These are phyloP conservation scores for Cryptocephalus primarius DNA, from an alignment of 2,888 invertebrate species.

Conservation along the genomic window DNA sequence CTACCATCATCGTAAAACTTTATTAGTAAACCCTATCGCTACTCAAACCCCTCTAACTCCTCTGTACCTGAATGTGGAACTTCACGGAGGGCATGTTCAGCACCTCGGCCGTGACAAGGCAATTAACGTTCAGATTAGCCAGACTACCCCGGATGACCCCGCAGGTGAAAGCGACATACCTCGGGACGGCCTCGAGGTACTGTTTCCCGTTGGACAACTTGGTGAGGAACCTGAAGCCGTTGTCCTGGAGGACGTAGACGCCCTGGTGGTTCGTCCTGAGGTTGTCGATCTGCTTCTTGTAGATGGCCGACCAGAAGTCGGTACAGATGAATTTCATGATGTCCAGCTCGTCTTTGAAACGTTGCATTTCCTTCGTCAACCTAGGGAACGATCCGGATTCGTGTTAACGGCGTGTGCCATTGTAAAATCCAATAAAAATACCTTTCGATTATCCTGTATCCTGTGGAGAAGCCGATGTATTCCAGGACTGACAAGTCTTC, in stretches of 20 bases:
- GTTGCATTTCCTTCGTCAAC: slow-evolving; percentile 80
- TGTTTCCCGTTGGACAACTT: slow-evolving; percentile 83
- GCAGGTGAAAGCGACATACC: slow-evolving; percentile 91
- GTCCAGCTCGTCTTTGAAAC: slow-evolving; percentile 95
- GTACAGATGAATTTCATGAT: slow-evolving; percentile 98
- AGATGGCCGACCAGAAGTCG: slow-evolving; percentile 96
- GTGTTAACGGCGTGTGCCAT: background rate
- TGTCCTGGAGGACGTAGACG: slow-evolving; percentile 95
- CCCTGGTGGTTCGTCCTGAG: slow-evolving; percentile 96
- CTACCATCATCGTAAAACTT: too few species aligned
- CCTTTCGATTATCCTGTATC: slow-evolving; percentile 75
- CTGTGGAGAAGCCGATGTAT: slow-evolving; percentile 76
- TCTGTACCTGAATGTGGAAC: slow-evolving; percentile 83
- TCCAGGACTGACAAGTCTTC: slow-evolving; percentile 65
- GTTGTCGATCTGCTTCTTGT: slow-evolving; percentile 97
- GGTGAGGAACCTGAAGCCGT: slow-evolving; percentile 81
- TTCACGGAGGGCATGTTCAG: slow-evolving; percentile 86
- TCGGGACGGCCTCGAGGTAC: slow-evolving; percentile 82
- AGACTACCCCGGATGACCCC: slow-evolving; percentile 90
- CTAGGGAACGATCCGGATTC: slow-evolving; percentile 39
- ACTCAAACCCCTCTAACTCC: slow-evolving; percentile 34
- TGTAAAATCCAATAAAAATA: slow-evolving; percentile 11
- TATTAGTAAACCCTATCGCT: too few species aligned
- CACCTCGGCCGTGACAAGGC: slow-evolving; percentile 92
- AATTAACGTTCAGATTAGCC: slow-evolving; percentile 86